Evolutionary conservation across 2,113 vertebrate species (phyloP).

Genomic region (Poeciliopsis turrubarensis): DNA sequence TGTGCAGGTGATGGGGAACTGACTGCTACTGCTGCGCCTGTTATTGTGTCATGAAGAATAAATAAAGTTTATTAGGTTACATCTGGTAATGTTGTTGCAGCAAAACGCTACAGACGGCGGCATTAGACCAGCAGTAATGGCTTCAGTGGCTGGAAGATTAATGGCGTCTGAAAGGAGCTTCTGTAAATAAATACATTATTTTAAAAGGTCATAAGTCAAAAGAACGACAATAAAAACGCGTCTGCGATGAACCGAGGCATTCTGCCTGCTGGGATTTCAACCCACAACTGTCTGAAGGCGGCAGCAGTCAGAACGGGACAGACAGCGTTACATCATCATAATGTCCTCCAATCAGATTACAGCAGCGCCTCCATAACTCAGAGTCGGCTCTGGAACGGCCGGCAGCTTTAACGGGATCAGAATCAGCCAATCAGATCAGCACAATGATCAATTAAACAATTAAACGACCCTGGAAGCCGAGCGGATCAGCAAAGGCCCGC

Average conservation of each 20-base stretch:
- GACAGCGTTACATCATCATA: slow-evolving; percentile 77
- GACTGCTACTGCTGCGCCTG: not conserved
- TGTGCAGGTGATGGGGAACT: not conserved
- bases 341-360: slow-evolving; percentile 72
- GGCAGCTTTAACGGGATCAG: too few relatives aligned
- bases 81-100: not conserved
- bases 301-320: slow-evolving; percentile 51
- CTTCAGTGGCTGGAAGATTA: not conserved
- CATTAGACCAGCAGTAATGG: not conserved
- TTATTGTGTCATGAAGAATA: too few relatives aligned
- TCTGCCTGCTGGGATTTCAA: too few relatives aligned
- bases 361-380: slow-evolving; percentile 38
- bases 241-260: too few relatives aligned
- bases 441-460: too few relatives aligned
- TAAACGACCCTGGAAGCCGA: too few relatives aligned
- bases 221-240: too few relatives aligned
- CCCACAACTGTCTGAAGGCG: not conserved
- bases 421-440: too few relatives aligned
- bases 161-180: not conserved
- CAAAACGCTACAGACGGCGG: too few relatives aligned
- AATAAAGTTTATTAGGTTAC: not conserved
- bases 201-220: not conserved
- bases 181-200: not conserved
- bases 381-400: slow-evolving; percentile 5
- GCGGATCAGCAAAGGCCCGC: too few relatives aligned